These are phyloP conservation scores for Cistogaster globosa DNA, from an alignment of 2,888 invertebrate species.

Conservation along the genomic window DNA sequence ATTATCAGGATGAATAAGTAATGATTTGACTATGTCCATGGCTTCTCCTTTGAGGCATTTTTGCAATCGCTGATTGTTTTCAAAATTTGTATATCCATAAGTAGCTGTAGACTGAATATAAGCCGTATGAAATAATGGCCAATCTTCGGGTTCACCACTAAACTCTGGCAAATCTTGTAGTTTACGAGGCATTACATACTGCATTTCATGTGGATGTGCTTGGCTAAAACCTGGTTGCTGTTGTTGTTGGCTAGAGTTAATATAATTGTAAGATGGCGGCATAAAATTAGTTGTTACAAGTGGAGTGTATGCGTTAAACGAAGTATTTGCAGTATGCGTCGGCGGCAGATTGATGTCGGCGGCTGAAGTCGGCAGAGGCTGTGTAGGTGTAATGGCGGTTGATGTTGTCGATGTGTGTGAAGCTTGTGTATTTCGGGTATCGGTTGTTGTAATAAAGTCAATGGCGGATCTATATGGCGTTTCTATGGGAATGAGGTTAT, in stretches of 20 bases:
- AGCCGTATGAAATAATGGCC: slow-evolving; percentile 58
- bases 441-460: too few relatives aligned
- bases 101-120: slow-evolving; percentile 15
- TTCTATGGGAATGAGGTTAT: too few relatives aligned
- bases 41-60: slow-evolving; percentile 57
- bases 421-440: too few relatives aligned
- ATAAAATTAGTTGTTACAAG: neutral
- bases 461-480: too few relatives aligned
- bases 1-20: slow-evolving; percentile 64
- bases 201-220: slow-evolving; percentile 1
- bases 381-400: too few relatives aligned
- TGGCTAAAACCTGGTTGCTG: neutral
- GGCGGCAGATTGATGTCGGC: neutral
- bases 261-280: slow-evolving; percentile 3
- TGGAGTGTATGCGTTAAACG: neutral
- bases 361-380: too few relatives aligned
- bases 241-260: neutral
- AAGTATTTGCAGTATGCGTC: neutral
- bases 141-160: slow-evolving; percentile 58
- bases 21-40: slow-evolving; percentile 36
- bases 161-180: slow-evolving; percentile 61
- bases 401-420: too few relatives aligned
- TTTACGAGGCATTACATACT: slow-evolving; percentile 31
- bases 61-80: slow-evolving; percentile 59
- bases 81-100: slow-evolving; percentile 56